Evolutionary conservation across 2,113 vertebrate species (phyloP), one percentile per base, ranked within the genome.

Genomic region (Zosterops hypoxanthus): DNA sequence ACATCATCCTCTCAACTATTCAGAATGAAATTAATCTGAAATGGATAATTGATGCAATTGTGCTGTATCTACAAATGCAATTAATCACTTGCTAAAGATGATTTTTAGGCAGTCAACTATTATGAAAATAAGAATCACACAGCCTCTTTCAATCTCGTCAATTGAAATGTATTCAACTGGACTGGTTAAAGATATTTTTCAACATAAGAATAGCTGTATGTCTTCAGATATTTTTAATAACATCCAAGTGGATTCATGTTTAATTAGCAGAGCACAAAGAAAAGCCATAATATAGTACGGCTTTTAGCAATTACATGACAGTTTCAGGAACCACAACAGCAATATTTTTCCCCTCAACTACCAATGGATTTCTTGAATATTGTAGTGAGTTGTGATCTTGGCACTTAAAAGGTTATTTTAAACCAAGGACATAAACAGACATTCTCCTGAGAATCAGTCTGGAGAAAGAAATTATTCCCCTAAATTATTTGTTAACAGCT

Each of bases 11-110:
- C 92, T 96, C 86, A 91, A 92, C 90, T 97, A 88, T 81, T 95
- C 71, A 94, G 63, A 92, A 95, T n/a, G 55, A 50, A 87, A 80
- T 61, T 82, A 46, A 82, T 78, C 94, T 86, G 79, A 96, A 97
- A 96, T 83, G 88, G 94, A 81, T 86, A 96, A 82, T 88, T 95
- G 87, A 83, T 64, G 77, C 44, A 81, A 90, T 95, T 96, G 82
- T 76, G 63, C 64, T 19, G 44, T 64, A 73, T 56, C 80, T 95
- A 88, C 85, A 94, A 94, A 94, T 94, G 92, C 14, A 90, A 89
- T 96, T 90, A 91, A 82, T 96, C 66, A 86, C 65, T 90, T 72
- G 93, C 91, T 89, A 36, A 56, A 86, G 75, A 82, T 80, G 69
- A 94, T 79, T 92, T 95, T 93, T 63, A 94, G 82, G 64, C 88